Base-by-base conservation (phyloP, 2,888 invertebrate species). In the Ommatoiulus sabulosus region DNA sequence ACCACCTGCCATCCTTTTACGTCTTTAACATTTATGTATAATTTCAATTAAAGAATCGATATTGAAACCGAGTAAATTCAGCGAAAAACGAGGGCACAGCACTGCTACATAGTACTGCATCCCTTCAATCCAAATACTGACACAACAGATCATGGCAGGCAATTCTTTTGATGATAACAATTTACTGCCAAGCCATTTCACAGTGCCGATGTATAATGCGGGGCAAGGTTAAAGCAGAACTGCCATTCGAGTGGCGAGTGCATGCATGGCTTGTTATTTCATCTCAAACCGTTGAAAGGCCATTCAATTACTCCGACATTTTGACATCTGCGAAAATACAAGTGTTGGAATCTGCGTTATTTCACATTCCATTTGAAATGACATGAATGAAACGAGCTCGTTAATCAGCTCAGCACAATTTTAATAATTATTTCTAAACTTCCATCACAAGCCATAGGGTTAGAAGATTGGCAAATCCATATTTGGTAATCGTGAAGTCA, bases 111-210 rank as follows among this genome's bases (percentile, higher is more conserved):
- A 52, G 12, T 17, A 57, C 57, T 48, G 12, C 48, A 35, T 57
- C 57, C 57, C 57, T 15, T 57, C 57, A 57, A 15, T 57, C 57
- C 17, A 12, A 57, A 17, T 57, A 57, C 15, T 57, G 57, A 17
- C 57, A 57, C 57, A 57, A 57, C 57, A 57, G 57, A 57, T 57
- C 57, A 57, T 57, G 57, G 57, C 57, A 57, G 57, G 57, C 57
- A 57, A 57, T 57, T 57, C 57, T 15, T 12, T 17, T 57, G 57
- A 57, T 57, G 57, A 57, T 57, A 57, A 57, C 57, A 57, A 57
- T 57, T 57, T 57, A 57, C 57, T 57, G 17, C 57, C 57, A 3
- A 57, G 57, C 4, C 57, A 57, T 57, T 57, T 57, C 57, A 17
- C 57, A 57, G 57, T 17, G 57, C 15, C 57, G 15, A 57, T 57